phyloP scores from a whole-genome alignment of 53 echinoderm and acorn worm species.

The Patiria pectinifera region DNA sequence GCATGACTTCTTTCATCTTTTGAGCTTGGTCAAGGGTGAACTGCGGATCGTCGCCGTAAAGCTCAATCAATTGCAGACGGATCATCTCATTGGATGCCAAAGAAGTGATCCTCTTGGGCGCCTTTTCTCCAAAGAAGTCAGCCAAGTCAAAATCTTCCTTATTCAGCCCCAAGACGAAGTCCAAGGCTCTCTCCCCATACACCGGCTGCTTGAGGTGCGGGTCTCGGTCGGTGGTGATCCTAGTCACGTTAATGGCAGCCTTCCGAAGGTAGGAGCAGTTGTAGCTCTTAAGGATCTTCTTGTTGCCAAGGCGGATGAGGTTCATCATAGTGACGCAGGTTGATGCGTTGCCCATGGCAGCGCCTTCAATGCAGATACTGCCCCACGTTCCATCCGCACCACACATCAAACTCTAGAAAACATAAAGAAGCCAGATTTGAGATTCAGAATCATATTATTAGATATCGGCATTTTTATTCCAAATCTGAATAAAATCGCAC shows the following conservation, averaged over 20 bases:
- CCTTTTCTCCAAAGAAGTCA: constrained; percentile 61
- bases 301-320: constrained; percentile 10
- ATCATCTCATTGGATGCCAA: constrained; percentile 51
- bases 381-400: constrained; percentile 65
- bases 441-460: no score
- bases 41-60: constrained; percentile 52
- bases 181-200: constrained; percentile 68
- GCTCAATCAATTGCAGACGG: constrained; percentile 13
- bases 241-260: constrained; percentile 69
- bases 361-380: constrained; percentile 65
- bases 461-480: no score
- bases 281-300: constrained; percentile 48
- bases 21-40: constrained; percentile 43
- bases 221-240: constrained; percentile 50
- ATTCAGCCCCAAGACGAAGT: constrained; percentile 53
- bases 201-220: constrained; percentile 71
- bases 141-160: constrained; percentile 61
- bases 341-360: constrained; percentile 65
- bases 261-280: constrained; percentile 68
- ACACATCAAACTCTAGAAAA: constrained; percentile 24
- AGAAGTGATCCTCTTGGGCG: constrained; percentile 46
- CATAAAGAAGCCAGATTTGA: not conserved
- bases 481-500: no score
- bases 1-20: constrained; percentile 66
- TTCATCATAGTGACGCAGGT: constrained; percentile 60